These are phyloP conservation scores for Dinothrombium tinctorium DNA, from an alignment of 1,140 invertebrate genomes.

Conservation along the genomic window DNA sequence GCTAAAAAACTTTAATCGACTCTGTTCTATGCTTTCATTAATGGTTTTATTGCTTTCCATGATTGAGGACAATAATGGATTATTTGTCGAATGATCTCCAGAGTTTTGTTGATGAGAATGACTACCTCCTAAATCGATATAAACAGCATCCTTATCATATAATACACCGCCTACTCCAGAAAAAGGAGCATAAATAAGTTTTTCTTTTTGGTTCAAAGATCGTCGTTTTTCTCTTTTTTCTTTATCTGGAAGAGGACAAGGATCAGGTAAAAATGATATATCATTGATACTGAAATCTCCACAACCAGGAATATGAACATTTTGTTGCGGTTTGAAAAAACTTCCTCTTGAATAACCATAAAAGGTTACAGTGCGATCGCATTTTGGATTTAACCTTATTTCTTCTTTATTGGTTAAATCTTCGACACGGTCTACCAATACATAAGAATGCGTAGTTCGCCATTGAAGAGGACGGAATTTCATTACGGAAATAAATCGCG, in stretches of 20 bases:
- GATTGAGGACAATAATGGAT: too few species aligned
- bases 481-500: constrained; percentile 91
- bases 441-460: constrained; percentile 75
- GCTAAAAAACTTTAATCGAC: too few species aligned
- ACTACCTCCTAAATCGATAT: constrained; percentile 82
- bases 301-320: constrained; percentile 75
- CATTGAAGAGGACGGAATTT: constrained; percentile 81
- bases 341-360: constrained; percentile 91
- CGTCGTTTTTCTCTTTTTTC: constrained; percentile 41
- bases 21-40: too few species aligned
- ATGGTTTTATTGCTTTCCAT: too few species aligned
- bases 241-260: constrained; percentile 75
- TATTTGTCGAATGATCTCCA: too few species aligned
- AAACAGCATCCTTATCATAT: constrained; percentile 99
- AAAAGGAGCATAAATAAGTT: constrained; percentile 90
- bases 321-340: constrained; percentile 56
- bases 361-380: constrained; percentile 62
- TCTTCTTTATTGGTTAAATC: constrained; percentile 73
- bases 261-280: constrained; percentile 54
- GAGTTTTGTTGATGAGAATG: constrained; percentile 41
- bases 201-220: constrained; percentile 66
- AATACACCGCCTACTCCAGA: constrained; percentile 95
- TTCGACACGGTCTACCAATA: constrained; percentile 63
- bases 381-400: constrained; percentile 56
- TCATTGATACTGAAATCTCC: constrained; percentile 68